A percentile compares a stretch with the other conserved stretches of the same genome.
phyloP scores from a whole-genome alignment of 2,888 invertebrate genomes.

The Temnothorax ravouxi region DNA sequence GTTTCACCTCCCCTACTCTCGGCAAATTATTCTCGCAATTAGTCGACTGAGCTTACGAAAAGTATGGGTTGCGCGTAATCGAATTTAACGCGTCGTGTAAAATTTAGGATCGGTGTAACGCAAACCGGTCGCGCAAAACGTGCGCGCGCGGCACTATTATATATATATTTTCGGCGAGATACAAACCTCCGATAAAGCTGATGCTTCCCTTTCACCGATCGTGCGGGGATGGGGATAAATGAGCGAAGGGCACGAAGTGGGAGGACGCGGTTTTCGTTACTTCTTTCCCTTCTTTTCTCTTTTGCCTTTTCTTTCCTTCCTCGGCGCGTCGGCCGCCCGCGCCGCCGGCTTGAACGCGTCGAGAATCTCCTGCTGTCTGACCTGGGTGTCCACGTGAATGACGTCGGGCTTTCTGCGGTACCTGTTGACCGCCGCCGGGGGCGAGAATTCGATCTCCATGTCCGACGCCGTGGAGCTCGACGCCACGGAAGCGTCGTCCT shows the following conservation, averaged over 20 bases:
- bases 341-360: constrained; percentile 74
- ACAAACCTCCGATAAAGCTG: constrained; percentile 22
- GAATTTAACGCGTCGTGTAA: constrained; percentile 30
- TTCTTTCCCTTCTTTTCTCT: constrained; percentile 13
- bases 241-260: background rate
- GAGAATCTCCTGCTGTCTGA: constrained; percentile 83
- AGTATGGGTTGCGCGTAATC: constrained; percentile 29
- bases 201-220: constrained; percentile 19
- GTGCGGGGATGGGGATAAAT: background rate
- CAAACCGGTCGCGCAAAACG: background rate
- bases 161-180: constrained; percentile 17
- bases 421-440: constrained; percentile 83
- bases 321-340: constrained; percentile 29
- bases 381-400: constrained; percentile 83
- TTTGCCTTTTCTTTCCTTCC: background rate
- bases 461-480: constrained; percentile 84
- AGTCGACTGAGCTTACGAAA: constrained; percentile 4
- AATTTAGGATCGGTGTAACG: constrained; percentile 22
- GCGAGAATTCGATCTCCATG: constrained; percentile 85
- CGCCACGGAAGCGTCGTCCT: constrained; percentile 78
- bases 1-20: background rate
- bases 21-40: constrained; percentile 25
- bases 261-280: background rate
- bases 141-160: background rate
- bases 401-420: constrained; percentile 82